A percentile compares a stretch with the other conserved stretches of the same genome.
Evolutionary conservation across 2,797 vertebrate species (phyloP).

Genomic region (Sebastes reedi): DNA sequence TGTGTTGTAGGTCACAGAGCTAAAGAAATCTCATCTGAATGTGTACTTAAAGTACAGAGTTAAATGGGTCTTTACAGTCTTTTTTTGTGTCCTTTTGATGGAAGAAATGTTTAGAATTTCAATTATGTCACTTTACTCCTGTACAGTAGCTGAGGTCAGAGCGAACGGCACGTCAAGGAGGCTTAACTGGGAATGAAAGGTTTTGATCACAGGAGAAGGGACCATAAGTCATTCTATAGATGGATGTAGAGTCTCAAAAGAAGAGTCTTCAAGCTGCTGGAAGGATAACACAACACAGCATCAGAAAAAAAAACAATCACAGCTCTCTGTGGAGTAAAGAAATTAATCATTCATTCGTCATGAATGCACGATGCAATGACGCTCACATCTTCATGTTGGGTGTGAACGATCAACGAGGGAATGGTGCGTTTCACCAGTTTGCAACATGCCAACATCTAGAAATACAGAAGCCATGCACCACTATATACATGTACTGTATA

Average conservation of each 20-base stretch:
- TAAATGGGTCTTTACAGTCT: neutral
- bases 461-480: neutral
- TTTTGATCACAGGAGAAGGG: conserved; percentile 32
- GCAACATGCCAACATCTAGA: neutral
- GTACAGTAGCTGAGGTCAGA: neutral
- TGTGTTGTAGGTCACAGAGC: neutral
- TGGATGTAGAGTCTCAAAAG: conserved; percentile 16
- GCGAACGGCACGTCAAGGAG: neutral
- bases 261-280: conserved; percentile 13
- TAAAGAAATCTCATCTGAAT: conserved; percentile 1
- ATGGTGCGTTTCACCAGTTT: neutral
- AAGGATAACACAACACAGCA: neutral
- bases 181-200: conserved; percentile 20
- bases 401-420: neutral
- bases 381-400: neutral
- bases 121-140: neutral
- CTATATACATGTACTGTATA: too few relatives aligned
- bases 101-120: neutral
- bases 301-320: conserved; percentile 25
- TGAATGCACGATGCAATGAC: neutral
- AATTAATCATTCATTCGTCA: conserved; percentile 19
- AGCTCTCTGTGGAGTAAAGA: conserved; percentile 9
- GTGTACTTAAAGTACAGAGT: neutral
- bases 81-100: neutral
- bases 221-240: conserved; percentile 41